phyloP scores from a whole-genome alignment of 1,140 invertebrate genomes.

The Trichomalopsis sarcophagae region DNA sequence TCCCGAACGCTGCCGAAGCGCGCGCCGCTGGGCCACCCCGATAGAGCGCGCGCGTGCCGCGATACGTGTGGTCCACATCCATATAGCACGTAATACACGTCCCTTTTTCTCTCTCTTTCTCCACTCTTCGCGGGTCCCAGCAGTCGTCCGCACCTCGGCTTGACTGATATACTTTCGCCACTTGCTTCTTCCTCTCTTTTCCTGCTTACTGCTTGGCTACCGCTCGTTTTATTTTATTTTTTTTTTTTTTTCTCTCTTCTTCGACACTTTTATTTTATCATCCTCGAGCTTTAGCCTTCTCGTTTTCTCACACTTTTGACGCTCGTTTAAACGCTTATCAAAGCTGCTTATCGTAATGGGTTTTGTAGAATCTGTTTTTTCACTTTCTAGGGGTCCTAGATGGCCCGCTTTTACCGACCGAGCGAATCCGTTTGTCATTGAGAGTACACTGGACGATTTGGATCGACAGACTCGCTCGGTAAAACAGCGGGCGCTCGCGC shows the following conservation, averaged over 20 bases:
- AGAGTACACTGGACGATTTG: too few relatives aligned
- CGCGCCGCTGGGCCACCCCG: slow-evolving; percentile 69
- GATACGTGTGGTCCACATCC: slow-evolving; percentile 72
- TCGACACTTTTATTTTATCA: not conserved
- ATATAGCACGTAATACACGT: slow-evolving; percentile 15
- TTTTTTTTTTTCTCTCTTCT: slow-evolving; percentile 2
- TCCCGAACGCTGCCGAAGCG: slow-evolving; percentile 62
- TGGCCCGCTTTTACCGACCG: too few relatives aligned
- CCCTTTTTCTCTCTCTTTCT: slow-evolving; percentile 45
- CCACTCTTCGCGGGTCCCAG: slow-evolving; percentile 29
- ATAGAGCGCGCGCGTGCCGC: slow-evolving; percentile 76
- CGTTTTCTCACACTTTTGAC: slow-evolving; percentile 50
- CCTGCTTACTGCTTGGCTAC: not conserved
- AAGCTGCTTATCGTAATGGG: not conserved
- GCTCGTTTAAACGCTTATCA: slow-evolving; percentile 39
- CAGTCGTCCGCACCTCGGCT: slow-evolving; percentile 33
- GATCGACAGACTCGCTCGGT: too few relatives aligned
- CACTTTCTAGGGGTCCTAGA: too few relatives aligned
- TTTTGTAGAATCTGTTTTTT: too few relatives aligned
- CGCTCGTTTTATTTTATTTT: not conserved
- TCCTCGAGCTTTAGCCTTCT: not conserved
- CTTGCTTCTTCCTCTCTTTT: slow-evolving; percentile 8
- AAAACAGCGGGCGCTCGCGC: too few relatives aligned
- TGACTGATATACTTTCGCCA: slow-evolving; percentile 47
- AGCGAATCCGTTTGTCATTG: too few relatives aligned